Percentiles rank a stretch among this genome's conserved stretches.
These are phyloP conservation scores for Polietes domitor DNA, from an alignment of 2,888 invertebrate species.

Conservation along the genomic window DNA sequence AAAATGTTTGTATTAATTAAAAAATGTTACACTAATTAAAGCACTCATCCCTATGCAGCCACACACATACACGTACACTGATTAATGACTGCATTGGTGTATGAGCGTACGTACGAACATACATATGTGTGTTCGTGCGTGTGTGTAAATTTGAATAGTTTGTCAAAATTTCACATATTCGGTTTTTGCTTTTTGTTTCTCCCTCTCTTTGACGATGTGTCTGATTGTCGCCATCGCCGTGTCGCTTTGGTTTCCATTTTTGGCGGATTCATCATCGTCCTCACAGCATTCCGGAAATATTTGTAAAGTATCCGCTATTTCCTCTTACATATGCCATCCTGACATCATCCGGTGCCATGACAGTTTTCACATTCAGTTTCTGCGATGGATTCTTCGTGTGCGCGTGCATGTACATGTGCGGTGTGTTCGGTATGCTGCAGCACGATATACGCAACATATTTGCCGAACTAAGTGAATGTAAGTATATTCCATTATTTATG, in stretches of 20 bases:
- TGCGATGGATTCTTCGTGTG: slow-evolving; percentile 78
- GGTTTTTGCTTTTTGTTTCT: slow-evolving; percentile 27
- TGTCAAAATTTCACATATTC: slow-evolving; percentile 7
- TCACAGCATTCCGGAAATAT: slow-evolving; percentile 75
- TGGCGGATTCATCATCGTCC: not conserved
- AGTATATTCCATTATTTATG: slow-evolving; percentile 57
- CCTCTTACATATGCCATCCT: slow-evolving; percentile 74
- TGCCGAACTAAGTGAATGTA: slow-evolving; percentile 70
- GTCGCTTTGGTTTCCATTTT: not conserved
- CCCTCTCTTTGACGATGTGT: not conserved
- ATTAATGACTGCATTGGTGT: not conserved
- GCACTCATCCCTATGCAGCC: not conserved
- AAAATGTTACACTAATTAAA: slow-evolving; percentile 11
- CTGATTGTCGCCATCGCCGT: not conserved
- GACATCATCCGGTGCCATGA: slow-evolving; percentile 74
- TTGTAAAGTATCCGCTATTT: slow-evolving; percentile 71
- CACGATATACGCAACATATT: slow-evolving; percentile 74
- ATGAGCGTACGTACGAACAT: no score
- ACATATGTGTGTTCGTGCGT: not conserved
- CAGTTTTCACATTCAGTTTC: slow-evolving; percentile 76
- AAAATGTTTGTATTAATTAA: slow-evolving; percentile 13
- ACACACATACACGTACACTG: not conserved
- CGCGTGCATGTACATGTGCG: slow-evolving; percentile 76
- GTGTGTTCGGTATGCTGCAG: slow-evolving; percentile 75
- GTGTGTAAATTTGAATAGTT: slow-evolving; percentile 1